Evolutionary conservation across 2,113 vertebrate genomes (phyloP), one percentile per base, ranked within the genome.

Genomic region (Python bivittatus): DNA sequence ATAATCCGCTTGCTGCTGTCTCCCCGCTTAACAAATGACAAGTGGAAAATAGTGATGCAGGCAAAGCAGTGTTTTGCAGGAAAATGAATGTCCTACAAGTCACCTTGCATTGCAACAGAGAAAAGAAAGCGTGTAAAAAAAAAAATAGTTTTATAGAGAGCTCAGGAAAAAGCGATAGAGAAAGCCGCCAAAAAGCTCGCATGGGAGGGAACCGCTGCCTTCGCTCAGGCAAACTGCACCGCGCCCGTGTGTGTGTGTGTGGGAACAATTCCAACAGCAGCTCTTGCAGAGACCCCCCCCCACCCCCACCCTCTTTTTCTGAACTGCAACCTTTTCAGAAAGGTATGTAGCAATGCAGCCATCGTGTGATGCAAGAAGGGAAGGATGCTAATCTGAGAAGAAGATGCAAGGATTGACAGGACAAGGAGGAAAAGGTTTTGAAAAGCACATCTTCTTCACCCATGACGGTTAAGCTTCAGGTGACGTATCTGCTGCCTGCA

Each of bases 31-130:
- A 91, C 91, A 95, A 94, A 94, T 25, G 90, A 95, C 23, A 0
- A 0, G 61, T 72, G 90, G 88, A 79, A 84, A 94, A 58, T 92
- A 92, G 22, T 0, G 1, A 91, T 1, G 8, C 93, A 90, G 57
- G 85, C 57, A 86, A 29, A 92, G 85, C 53, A 0, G 92, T 93
- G 96, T 94, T 94, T 96, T 95, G 94, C 95, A 91, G 90, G 29
- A 93, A 86, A 94, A 84, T 83, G 0, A 0, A 0, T 86, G 96
- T 96, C 96, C 96, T 97, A 96, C 95, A 96, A 96, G 95, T 96
- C 91, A 97, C 96, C 96, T 97, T 96, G 95, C 94, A 94, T 91
- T 68, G 84, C 11, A 52, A 86, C 2, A 94, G 48, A 27, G 93
- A 94, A 90, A 48, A 42, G 58, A 0, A 94, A 84, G 8, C 9